Conservation (phyloP, 1,140 invertebrate genomes). For the Tribolium madens region DNA sequence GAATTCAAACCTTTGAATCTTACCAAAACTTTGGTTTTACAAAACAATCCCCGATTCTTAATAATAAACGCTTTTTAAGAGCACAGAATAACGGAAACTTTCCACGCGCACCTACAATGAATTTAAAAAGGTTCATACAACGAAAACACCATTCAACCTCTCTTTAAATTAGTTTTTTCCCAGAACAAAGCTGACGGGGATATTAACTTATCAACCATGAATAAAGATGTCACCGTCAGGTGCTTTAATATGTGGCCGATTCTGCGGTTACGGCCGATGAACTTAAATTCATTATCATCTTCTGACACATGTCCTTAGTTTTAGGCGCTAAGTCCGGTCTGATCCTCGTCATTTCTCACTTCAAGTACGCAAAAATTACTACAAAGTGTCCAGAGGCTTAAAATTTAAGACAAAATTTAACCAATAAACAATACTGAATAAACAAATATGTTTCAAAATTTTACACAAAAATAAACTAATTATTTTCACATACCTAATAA, state of each 20-base stretch:
- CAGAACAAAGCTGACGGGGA: background rate
- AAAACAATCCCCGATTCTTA: conserved; percentile 1
- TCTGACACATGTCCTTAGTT: conserved; percentile 32
- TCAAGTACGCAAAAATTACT: background rate
- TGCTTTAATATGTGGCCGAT: conserved; percentile 21
- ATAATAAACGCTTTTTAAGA: conserved; percentile 13
- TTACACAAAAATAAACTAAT: too few species aligned
- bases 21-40: background rate
- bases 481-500: too few species aligned
- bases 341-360: conserved; percentile 37
- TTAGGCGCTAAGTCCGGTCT: conserved; percentile 13
- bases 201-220: background rate
- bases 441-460: too few species aligned
- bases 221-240: conserved; percentile 5
- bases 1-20: background rate
- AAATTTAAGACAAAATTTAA: background rate
- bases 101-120: background rate
- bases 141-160: background rate
- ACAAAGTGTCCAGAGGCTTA: background rate
- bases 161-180: conserved; percentile 13
- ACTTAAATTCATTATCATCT: conserved; percentile 34
- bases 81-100: background rate
- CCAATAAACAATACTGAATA: too few species aligned
- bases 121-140: conserved; percentile 29
- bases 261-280: background rate